Conservation (phyloP, 2,888 invertebrate genomes). For the Eupithecia subumbrata region DNA sequence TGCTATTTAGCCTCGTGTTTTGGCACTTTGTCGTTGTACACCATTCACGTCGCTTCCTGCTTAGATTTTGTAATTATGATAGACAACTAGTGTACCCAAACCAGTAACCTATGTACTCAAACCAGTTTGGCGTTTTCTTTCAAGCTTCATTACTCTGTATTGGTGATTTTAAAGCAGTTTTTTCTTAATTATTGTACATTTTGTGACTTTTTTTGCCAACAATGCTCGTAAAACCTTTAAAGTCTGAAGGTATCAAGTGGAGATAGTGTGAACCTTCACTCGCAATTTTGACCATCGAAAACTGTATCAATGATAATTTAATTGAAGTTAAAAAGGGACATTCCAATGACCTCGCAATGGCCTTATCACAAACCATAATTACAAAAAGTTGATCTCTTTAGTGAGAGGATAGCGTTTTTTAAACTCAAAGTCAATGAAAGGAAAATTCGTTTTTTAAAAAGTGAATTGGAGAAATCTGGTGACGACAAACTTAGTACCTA, state of each 20-base stretch:
- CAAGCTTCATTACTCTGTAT: no score
- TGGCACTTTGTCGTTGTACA: slow-evolving; percentile 40
- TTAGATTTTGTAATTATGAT: slow-evolving; percentile 17
- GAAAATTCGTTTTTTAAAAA: slow-evolving; percentile 33
- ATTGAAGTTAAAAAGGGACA: slow-evolving; percentile 59
- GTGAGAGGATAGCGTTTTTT: slow-evolving; percentile 57
- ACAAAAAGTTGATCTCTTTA: slow-evolving; percentile 55
- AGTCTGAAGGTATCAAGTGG: neutral
- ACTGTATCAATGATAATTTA: slow-evolving; percentile 52
- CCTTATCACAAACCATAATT: slow-evolving; percentile 65
- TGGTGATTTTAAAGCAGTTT: neutral
- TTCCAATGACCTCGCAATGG: slow-evolving; percentile 65
- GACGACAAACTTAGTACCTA: neutral
- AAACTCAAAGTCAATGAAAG: slow-evolving; percentile 48
- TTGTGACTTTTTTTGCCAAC: neutral
- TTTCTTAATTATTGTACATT: neutral
- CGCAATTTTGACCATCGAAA: slow-evolving; percentile 40
- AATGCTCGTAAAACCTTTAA: slow-evolving; percentile 14
- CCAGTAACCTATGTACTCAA: neutral
- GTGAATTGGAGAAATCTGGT: neutral
- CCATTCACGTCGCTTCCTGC: slow-evolving; percentile 26
- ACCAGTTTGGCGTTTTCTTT: neutral
- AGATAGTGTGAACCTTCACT: slow-evolving; percentile 27
- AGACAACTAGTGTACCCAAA: neutral
- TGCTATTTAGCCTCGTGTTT: slow-evolving; percentile 56